phyloP scores from a whole-genome alignment of 2,113 vertebrate genomes.

The Casuarius casuarius region DNA sequence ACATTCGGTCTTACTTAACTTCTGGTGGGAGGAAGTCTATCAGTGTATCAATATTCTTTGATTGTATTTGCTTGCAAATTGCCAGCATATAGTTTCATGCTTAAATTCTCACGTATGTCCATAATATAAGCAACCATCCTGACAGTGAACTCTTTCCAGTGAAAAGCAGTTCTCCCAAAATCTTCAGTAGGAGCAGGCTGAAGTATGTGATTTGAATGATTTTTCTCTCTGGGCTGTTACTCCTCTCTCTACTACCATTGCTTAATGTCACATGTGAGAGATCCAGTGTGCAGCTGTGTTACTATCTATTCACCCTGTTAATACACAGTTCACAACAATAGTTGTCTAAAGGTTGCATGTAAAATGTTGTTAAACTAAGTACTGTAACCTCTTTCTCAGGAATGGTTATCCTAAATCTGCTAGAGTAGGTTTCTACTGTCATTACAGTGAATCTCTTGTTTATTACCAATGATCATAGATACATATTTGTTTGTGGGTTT shows the following conservation, averaged over 20 bases:
- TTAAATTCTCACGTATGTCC: not conserved
- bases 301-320: not conserved
- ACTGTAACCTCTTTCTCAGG: not conserved
- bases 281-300: rapidly evolving
- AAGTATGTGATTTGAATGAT: not conserved
- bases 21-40: not conserved
- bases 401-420: not conserved
- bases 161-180: not conserved
- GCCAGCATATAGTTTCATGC: not conserved
- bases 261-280: not conserved
- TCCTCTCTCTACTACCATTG: not conserved
- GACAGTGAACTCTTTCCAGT: not conserved
- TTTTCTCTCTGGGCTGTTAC: not conserved
- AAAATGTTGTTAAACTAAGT: not conserved
- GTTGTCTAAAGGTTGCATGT: not conserved
- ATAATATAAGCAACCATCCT: not conserved
- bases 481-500: not conserved
- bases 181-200: not conserved
- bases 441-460: not conserved
- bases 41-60: not conserved
- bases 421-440: not conserved
- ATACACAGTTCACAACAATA: not conserved
- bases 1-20: not conserved
- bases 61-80: not conserved
- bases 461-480: not conserved